phyloP scores from a whole-genome alignment of 92 coral and sea anemone species.

The Porites lobata region DNA sequence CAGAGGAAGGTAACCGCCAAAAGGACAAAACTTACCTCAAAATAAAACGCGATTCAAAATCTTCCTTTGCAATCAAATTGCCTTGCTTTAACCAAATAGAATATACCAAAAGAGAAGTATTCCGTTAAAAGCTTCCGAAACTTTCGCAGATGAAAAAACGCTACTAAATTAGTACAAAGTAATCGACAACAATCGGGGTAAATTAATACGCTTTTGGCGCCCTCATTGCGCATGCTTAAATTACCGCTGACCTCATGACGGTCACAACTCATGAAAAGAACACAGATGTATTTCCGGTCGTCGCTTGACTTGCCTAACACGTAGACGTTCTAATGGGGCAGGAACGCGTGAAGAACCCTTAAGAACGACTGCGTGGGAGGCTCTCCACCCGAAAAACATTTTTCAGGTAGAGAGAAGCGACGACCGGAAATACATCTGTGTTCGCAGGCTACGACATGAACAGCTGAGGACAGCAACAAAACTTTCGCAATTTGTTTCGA shows the following conservation, averaged over 20 bases:
- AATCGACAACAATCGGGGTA: slow-evolving; percentile 49
- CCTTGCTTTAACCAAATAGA: background rate
- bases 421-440: too few species aligned
- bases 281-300: background rate
- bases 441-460: too few species aligned
- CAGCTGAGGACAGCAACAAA: too few species aligned
- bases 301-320: background rate
- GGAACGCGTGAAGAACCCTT: background rate
- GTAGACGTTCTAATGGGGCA: background rate
- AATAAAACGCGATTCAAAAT: slow-evolving; percentile 1
- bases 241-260: slow-evolving; percentile 25
- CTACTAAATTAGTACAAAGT: slow-evolving; percentile 33
- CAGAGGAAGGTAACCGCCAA: slow-evolving; percentile 27
- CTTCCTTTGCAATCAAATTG: background rate
- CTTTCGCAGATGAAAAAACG: slow-evolving; percentile 30
- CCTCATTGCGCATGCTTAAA: slow-evolving; percentile 31
- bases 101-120: background rate
- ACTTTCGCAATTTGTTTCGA: too few species aligned
- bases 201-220: slow-evolving; percentile 27
- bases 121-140: slow-evolving; percentile 15
- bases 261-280: background rate
- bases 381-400: too few species aligned
- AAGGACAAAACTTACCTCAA: slow-evolving; percentile 37
- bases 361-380: too few species aligned
- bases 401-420: too few species aligned